Base-by-base conservation (phyloP, 2,888 invertebrate genomes). In the Ypsolopha scabrella region DNA sequence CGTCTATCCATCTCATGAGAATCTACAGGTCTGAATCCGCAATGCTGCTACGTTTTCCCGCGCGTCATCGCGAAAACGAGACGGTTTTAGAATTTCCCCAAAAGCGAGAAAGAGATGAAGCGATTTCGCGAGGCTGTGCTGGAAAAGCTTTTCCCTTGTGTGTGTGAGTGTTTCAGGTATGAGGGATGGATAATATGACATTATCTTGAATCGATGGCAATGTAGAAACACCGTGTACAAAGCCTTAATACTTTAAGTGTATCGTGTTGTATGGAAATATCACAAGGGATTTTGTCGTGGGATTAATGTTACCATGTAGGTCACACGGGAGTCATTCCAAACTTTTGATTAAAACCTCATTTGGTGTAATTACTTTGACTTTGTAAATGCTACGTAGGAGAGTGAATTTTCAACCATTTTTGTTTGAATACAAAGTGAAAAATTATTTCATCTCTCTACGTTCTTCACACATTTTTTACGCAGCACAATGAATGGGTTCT, bases 21-120 rank as follows among this genome's bases (percentile, higher is more conserved):
- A 77, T 75, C 80, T 76, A 80, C 81, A 81, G 78, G 80, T 85
- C 85, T 85, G 75, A 55, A 24, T 24, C 70, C 62, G 70, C 73
- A 72, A 57, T 68, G 70, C 70, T 67, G 63, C 64, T 64, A 57
- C 65, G 63, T 76, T 80, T 71, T 75, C 80, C 83, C 81, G 78
- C 82, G 77, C 81, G 72, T 60, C 62, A 58, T 58, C 51, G 58
- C 35, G 44, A 54, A 54, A 73, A 50, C 49, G 68, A 59, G 71
- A 77, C 47, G 52, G 54, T 53, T 10, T 38, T 24, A 62, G 38
- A 9, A 37, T 54, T 60, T 57, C 52, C 39, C 8, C 13, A 0
- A 6, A 14, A 9, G 62, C 10, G 6, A 53, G 67, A 79, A 51
- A 53, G 70, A 61, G 78, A 73, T 39, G 46, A 52, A 2, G 8